A percentile compares a stretch with the other conserved stretches of the same genome.
Evolutionary conservation across 2,797 vertebrate species (phyloP).

Genomic region (Salmo trutta): DNA sequence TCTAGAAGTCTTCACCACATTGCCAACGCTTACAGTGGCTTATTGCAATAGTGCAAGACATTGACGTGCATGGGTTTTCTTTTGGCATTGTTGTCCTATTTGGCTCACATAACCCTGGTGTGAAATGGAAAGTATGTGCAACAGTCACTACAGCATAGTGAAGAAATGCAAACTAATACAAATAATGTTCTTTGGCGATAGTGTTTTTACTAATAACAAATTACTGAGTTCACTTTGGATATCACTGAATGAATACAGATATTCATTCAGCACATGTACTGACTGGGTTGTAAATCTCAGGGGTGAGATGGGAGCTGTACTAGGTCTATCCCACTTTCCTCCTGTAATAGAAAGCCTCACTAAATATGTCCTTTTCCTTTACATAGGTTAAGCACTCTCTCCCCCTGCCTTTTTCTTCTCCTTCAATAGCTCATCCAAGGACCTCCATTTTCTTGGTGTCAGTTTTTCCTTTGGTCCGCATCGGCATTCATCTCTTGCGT

Average conservation of each 20-base stretch:
- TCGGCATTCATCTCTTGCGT: constrained; percentile 51
- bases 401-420: neutral
- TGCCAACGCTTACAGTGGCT: neutral
- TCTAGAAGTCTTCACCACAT: neutral
- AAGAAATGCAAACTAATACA: neutral
- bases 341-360: constrained; percentile 29
- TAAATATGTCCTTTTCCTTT: constrained; percentile 44
- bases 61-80: neutral
- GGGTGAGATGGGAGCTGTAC: constrained; percentile 16
- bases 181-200: neutral
- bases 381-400: constrained; percentile 25
- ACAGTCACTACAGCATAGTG: neutral
- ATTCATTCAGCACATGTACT: too few species aligned
- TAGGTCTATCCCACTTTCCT: neutral
- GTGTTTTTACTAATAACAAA: too few species aligned
- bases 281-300: constrained; percentile 2
- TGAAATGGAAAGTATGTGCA: neutral
- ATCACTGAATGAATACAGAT: constrained; percentile 7
- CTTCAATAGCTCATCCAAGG: constrained; percentile 1
- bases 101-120: neutral
- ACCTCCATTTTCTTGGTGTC: constrained; percentile 44
- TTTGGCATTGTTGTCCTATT: neutral
- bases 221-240: neutral
- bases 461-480: constrained; percentile 45
- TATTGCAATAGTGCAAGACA: neutral